Evolutionary conservation across 2,888 invertebrate species (phyloP).

Genomic region (Andricus curvator): DNA sequence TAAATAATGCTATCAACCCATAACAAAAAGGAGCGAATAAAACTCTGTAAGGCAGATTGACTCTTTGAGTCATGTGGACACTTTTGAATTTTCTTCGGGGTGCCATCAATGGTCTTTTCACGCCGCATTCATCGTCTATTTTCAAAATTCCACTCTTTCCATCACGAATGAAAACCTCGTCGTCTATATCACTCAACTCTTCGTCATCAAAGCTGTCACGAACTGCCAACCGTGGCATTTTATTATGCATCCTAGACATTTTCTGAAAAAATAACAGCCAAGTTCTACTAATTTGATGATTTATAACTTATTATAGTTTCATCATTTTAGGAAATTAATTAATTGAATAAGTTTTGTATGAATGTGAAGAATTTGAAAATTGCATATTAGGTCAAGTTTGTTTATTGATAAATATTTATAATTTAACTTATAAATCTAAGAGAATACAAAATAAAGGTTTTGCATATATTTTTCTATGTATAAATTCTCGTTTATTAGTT

Average conservation of each 20-base stretch:
- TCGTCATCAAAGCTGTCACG: conserved; percentile 87
- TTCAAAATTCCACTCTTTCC: conserved; percentile 83
- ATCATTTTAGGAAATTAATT: neutral
- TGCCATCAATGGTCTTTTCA: conserved; percentile 87
- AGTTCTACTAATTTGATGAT: neutral
- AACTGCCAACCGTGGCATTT: conserved; percentile 82
- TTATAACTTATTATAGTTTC: neutral
- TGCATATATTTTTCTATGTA: no score
- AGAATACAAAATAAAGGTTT: no score
- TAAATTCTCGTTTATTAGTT: no score
- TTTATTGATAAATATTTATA: no score
- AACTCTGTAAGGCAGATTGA: conserved; percentile 80
- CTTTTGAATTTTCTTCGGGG: conserved; percentile 82
- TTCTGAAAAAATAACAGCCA: conserved; percentile 37
- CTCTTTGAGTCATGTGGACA: conserved; percentile 79
- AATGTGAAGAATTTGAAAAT: neutral
- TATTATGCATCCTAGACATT: conserved; percentile 81
- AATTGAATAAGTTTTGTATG: neutral
- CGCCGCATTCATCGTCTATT: conserved; percentile 84
- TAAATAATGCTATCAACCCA: conserved; percentile 81
- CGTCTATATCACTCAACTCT: conserved; percentile 87
- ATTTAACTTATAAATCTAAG: no score
- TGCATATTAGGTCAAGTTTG: neutral
- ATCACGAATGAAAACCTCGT: conserved; percentile 88
- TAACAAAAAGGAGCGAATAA: conserved; percentile 85